Base-by-base conservation (phyloP, 2,888 invertebrate species). In the Megalurothrips usitatus region DNA sequence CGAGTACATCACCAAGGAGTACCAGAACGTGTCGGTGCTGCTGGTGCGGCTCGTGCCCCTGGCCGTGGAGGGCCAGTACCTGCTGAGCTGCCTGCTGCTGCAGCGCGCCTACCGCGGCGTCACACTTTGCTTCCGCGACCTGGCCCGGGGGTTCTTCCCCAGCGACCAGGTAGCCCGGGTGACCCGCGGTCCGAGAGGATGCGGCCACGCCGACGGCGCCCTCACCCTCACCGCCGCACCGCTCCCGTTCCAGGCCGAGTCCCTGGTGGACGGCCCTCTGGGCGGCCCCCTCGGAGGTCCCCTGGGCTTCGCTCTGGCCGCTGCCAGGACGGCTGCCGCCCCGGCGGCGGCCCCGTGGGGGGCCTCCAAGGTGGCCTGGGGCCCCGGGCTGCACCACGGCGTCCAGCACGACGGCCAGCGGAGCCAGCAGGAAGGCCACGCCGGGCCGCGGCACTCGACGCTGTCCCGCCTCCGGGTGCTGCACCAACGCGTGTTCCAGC, bases 51-150 rank as follows among this genome's bases (percentile, higher is more conserved):
- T 75, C 8, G 68, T 75, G 23, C 68, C 68, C 23, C 23, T 75
- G 68, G 68, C 68, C 68, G 26, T 75, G 11, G 68, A 75, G 68
- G 12, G 68, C 68, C 68, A 75, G 68, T 75, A 75, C 26, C 68
- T 75, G 11, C 68, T 75, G 23, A 75, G 68, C 68, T 75, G 68
- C 68, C 26, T 75, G 68, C 68, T 75, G 68, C 68, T 75, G 68
- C 23, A 75, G 68, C 68, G 68, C 26, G 68, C 68, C 68, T 75
- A 75, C 26, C 68, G 68, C 68, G 26, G 23, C 68, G 11, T 75
- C 68, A 12, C 26, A 23, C 12, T 75, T 10, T 75, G 68, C 68
- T 26, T 75, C 68, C 68, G 68, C 26, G 26, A 75, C 68, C 9
- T 75, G 68, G 23, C 23, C 23, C 23, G 68, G 10, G 68, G 68